These are phyloP conservation scores for Xenus cinereus DNA, from an alignment of 2,113 vertebrate species.

Conservation along the genomic window DNA sequence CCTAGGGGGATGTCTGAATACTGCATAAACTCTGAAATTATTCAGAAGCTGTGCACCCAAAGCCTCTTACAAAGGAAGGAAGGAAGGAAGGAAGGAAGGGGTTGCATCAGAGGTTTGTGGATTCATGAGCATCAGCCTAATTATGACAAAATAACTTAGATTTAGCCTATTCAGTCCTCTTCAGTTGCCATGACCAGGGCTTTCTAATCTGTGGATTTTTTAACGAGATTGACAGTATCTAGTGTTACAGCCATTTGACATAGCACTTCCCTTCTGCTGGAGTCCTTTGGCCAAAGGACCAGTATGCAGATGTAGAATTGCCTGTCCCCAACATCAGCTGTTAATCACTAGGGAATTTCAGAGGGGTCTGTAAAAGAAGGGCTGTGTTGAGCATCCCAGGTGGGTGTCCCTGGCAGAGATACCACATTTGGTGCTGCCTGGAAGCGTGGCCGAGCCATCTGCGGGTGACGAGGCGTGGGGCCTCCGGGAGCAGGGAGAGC, in stretches of 20 bases:
- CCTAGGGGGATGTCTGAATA: background rate
- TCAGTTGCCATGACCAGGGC: background rate
- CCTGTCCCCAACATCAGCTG: background rate
- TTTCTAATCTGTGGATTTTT: background rate
- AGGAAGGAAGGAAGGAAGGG: background rate
- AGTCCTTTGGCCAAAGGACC: background rate
- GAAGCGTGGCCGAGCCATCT: accelerated
- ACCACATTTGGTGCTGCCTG: accelerated
- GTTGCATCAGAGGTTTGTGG: background rate
- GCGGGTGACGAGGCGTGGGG: accelerated
- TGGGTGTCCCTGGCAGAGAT: background rate
- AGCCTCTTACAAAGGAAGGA: background rate
- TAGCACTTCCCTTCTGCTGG: background rate
- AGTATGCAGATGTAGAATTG: background rate
- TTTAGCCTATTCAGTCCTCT: background rate
- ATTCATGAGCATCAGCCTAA: background rate
- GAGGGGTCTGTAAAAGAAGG: background rate
- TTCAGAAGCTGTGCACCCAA: background rate
- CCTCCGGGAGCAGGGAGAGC: accelerated
- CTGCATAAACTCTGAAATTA: background rate
- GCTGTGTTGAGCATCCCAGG: background rate
- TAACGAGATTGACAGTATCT: background rate
- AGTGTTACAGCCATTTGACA: accelerated
- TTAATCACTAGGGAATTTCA: background rate
- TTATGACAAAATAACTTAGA: background rate